Evolutionary conservation across 2,888 invertebrate species (phyloP).

Genomic region (Habroteleia sp.): DNA sequence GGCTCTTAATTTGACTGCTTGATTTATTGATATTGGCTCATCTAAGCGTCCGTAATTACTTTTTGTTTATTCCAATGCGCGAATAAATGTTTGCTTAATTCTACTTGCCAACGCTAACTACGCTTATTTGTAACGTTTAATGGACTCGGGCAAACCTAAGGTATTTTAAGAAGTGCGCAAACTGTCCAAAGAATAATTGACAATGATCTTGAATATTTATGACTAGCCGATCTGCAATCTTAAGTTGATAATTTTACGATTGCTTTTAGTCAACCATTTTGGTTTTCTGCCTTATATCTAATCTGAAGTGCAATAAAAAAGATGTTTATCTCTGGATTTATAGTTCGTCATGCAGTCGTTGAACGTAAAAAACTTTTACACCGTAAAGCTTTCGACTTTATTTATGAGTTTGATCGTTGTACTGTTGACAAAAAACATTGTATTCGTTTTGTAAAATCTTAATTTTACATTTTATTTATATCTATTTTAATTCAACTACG

Average conservation of each 20-base stretch:
- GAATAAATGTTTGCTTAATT: neutral
- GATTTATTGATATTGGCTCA: constrained; percentile 24
- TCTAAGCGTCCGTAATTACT: neutral
- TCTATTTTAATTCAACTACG: too few species aligned
- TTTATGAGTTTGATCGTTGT: too few species aligned
- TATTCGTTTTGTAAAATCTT: too few species aligned
- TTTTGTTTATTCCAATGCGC: neutral
- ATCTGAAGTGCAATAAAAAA: constrained; percentile 18
- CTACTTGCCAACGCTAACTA: neutral
- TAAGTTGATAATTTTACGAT: constrained; percentile 23
- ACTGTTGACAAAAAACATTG: too few species aligned
- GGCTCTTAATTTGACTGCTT: constrained; percentile 6
- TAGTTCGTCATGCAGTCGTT: neutral
- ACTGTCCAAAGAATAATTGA: constrained; percentile 1
- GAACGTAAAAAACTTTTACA: neutral
- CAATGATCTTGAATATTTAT: constrained; percentile 16
- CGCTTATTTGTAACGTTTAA: neutral
- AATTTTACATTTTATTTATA: too few species aligned
- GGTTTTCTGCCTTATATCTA: constrained; percentile 11
- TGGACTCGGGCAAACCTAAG: neutral
- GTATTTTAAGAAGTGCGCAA: neutral
- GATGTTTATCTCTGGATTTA: constrained; percentile 19
- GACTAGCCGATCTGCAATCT: constrained; percentile 1
- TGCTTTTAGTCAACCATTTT: neutral
- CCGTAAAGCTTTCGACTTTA: too few species aligned